A percentile compares a stretch with the other conserved stretches of the same genome.
phyloP scores from a whole-genome alignment of 2,797 vertebrate species.

The Adrianichthys oophorus region DNA sequence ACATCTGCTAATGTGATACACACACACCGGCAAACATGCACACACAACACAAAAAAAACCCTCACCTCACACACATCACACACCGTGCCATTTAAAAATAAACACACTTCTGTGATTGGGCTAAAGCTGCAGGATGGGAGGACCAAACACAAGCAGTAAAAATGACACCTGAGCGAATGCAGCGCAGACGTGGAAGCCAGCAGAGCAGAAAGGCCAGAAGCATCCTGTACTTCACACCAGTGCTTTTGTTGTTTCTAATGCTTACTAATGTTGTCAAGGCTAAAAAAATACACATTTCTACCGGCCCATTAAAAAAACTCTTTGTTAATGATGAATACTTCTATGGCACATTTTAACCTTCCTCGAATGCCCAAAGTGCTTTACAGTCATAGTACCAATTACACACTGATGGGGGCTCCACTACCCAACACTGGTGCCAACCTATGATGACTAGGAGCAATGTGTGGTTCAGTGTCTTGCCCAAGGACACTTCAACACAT shows the following conservation, averaged over 20 bases:
- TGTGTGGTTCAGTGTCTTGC: no score
- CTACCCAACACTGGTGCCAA: no score
- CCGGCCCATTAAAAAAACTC: no score
- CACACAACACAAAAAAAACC: neutral
- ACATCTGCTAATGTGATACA: slow-evolving; percentile 79
- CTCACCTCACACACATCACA: slow-evolving; percentile 2
- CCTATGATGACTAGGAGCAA: no score
- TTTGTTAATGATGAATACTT: no score
- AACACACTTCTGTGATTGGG: neutral
- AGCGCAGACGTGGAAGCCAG: neutral
- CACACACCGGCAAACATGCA: slow-evolving; percentile 31
- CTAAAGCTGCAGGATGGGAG: slow-evolving; percentile 11
- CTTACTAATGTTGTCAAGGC: no score
- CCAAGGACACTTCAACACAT: no score
- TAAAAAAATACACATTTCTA: no score
- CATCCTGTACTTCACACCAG: slow-evolving; percentile 8
- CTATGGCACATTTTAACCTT: no score
- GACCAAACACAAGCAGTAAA: slow-evolving; percentile 1
- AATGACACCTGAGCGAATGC: neutral
- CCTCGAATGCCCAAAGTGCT: no score
- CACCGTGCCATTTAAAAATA: slow-evolving; percentile 12
- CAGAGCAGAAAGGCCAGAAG: slow-evolving; percentile 9
- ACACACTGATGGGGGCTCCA: no score
- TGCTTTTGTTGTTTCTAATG: slow-evolving; percentile 6
- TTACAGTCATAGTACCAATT: no score